These are phyloP conservation scores for Anolis apletophallus DNA, from an alignment of 2,797 vertebrate genomes.

Conservation along the genomic window DNA sequence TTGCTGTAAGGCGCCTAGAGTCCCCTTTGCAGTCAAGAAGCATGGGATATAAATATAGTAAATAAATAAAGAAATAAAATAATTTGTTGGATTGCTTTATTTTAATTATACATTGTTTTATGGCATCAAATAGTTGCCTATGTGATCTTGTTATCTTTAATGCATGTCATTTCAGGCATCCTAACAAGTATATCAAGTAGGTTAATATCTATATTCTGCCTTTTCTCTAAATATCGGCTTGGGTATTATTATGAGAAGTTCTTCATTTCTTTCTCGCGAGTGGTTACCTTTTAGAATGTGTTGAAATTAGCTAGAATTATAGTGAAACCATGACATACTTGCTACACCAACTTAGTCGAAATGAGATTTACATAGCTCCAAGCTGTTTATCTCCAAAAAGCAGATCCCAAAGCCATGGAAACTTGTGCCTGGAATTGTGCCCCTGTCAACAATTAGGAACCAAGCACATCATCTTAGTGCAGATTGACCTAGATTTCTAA, in stretches of 20 bases:
- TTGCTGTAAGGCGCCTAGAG: too few relatives aligned
- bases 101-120: too few relatives aligned
- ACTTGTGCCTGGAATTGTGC: not conserved
- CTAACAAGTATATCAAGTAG: too few relatives aligned
- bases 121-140: too few relatives aligned
- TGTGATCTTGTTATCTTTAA: too few relatives aligned
- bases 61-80: too few relatives aligned
- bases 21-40: too few relatives aligned
- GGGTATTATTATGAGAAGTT: not conserved
- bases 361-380: not conserved
- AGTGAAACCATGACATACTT: not conserved
- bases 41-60: too few relatives aligned
- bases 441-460: conserved; percentile 6
- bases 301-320: not conserved
- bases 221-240: not conserved
- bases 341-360: not conserved
- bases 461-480: not conserved
- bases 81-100: too few relatives aligned
- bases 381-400: conserved; percentile 30
- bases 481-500: conserved; percentile 17
- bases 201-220: not conserved
- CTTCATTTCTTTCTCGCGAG: not conserved
- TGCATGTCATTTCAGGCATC: too few relatives aligned
- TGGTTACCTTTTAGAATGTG: not conserved
- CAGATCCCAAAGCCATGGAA: not conserved